Conservation (phyloP, 2,797 vertebrate genomes). For the Acipenser transmontanus region DNA sequence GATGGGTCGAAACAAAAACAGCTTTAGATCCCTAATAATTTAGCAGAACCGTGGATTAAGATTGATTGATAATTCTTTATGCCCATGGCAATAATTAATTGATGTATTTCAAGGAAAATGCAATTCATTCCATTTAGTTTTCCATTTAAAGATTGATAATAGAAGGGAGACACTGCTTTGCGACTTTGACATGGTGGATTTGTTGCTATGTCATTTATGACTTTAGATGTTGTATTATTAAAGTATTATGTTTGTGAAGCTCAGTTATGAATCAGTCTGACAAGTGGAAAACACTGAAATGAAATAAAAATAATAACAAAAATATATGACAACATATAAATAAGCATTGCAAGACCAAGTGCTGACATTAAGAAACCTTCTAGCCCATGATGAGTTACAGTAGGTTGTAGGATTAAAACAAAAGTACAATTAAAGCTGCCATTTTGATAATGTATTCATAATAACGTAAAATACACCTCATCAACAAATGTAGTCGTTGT, state of each 20-base stretch:
- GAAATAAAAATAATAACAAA: no score
- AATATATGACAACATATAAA: no score
- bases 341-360: no score
- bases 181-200: constrained; percentile 8
- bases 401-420: no score
- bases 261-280: constrained; percentile 24
- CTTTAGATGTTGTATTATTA: constrained; percentile 3
- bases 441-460: no score
- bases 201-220: constrained; percentile 7
- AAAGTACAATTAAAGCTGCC: no score
- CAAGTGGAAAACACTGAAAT: constrained; percentile 7
- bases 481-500: no score
- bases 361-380: no score
- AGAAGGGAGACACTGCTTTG: constrained; percentile 22
- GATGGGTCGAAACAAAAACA: constrained; percentile 44
- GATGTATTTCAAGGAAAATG: constrained; percentile 52
- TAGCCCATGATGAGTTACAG: no score
- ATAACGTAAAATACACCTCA: no score
- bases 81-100: constrained; percentile 55
- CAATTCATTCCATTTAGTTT: constrained; percentile 40
- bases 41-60: constrained; percentile 58
- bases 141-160: constrained; percentile 33
- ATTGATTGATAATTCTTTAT: constrained; percentile 67
- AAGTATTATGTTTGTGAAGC: constrained; percentile 12
- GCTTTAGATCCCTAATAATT: constrained; percentile 51